phyloP scores from a whole-genome alignment of 2,113 vertebrate genomes.

The Bufo gargarizans region DNA sequence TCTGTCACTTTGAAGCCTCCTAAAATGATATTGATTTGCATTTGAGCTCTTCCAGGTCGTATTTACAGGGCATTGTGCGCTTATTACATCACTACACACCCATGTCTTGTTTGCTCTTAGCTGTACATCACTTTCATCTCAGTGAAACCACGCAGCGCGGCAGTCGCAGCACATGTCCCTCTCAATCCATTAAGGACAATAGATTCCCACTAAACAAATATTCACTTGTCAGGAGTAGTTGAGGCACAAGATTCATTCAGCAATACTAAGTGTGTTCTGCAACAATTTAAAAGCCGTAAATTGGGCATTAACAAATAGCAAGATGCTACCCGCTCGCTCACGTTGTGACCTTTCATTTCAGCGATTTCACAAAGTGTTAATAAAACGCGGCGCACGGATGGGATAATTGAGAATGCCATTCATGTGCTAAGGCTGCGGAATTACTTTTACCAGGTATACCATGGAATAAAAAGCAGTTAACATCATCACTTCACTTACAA shows the following conservation, averaged over 20 bases:
- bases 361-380: slow-evolving; percentile 65
- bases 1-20: background rate
- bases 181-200: slow-evolving; percentile 72
- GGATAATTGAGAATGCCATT: slow-evolving; percentile 56
- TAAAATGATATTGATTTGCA: background rate
- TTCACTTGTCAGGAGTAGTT: slow-evolving; percentile 74
- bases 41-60: slow-evolving; percentile 2
- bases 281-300: slow-evolving; percentile 69
- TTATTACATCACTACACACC: slow-evolving; percentile 12
- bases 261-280: slow-evolving; percentile 62
- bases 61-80: background rate
- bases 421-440: slow-evolving; percentile 36
- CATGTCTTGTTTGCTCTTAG: slow-evolving; percentile 63
- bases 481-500: slow-evolving; percentile 38
- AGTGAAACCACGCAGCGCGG: slow-evolving; percentile 68
- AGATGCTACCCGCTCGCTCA: slow-evolving; percentile 60
- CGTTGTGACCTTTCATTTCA: slow-evolving; percentile 64
- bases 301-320: slow-evolving; percentile 69
- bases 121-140: slow-evolving; percentile 65
- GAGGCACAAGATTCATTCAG: slow-evolving; percentile 65
- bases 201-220: slow-evolving; percentile 70
- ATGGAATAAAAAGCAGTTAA: slow-evolving; percentile 35
- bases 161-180: slow-evolving; percentile 65
- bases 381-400: slow-evolving; percentile 59
- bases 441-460: slow-evolving; percentile 47